Base-by-base conservation (phyloP, 2,888 invertebrate genomes). In the Slavum lentiscoides region DNA sequence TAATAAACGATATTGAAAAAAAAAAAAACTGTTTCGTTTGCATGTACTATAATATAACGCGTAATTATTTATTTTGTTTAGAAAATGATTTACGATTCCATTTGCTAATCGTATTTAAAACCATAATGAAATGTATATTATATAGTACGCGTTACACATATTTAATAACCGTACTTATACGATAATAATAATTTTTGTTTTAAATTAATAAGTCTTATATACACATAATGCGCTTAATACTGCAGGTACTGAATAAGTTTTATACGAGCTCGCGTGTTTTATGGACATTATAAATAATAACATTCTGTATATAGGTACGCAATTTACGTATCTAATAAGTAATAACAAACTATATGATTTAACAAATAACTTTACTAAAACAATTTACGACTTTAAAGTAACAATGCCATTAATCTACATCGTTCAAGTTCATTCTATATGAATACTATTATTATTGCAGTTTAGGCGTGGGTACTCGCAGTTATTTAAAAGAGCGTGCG, bases 221-320 rank as follows among this genome's bases (percentile, higher is more conserved):
- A 30, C 4, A 30, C 4, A 15, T 13, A 15, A 58, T 58, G n/a
- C 37, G 69, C n/a, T 13, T 37, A 55, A 58, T n/a, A 55, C 30
- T 70, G 37, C 49, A 13, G n/a, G n/a, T 30, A 43, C 43, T 6
- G 43, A 43, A 43, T 9, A 9, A 30, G 69, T n/a, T 70, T 70
- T 58, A 30, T 13, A 37, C 30, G 30, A n/a, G 55, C 37, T 70
- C n/a, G 69, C 69, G 69, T 70, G 69, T 58, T 55, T 13, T 30
- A 9, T 0, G 7, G 37, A 55, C 69, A 70, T 70, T 70, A 70
- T n/a, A 70, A 70, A 70, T 58, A 69, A 69, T 69, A 70, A 70
- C 30, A 30, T 30, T 30, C 4, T 30, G 30, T 30, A 30, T 55
- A 7, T 49, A 49, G 49, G 30, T 69, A 53, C 19, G 17, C 49